These are phyloP conservation scores for Nycticryphes semicollaris DNA, from an alignment of 2,113 vertebrate species.

Conservation along the genomic window DNA sequence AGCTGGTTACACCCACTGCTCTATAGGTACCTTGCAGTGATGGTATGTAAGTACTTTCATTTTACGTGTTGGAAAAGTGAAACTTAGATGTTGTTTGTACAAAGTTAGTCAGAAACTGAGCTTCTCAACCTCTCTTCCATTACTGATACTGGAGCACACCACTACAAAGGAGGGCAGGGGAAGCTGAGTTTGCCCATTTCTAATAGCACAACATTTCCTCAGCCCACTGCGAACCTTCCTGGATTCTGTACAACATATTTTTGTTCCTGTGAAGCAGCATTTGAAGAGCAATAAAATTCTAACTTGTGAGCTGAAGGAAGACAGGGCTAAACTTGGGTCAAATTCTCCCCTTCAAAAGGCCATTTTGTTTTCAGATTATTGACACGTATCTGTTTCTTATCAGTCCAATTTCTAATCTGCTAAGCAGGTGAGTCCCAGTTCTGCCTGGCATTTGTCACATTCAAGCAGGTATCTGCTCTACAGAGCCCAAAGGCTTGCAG, in stretches of 20 bases:
- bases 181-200: neutral
- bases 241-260: neutral
- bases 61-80: neutral
- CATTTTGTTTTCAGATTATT: neutral
- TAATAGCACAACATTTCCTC: neutral
- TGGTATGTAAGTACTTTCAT: neutral
- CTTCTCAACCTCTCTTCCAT: neutral
- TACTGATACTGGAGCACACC: neutral
- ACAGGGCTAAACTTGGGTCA: neutral
- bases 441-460: neutral
- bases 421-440: neutral
- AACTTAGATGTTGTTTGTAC: neutral
- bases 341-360: neutral
- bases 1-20: neutral
- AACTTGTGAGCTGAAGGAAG: neutral
- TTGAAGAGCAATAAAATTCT: neutral
- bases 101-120: neutral
- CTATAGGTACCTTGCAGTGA: neutral
- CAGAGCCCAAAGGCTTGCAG: neutral
- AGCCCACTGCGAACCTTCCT: neutral
- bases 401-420: neutral
- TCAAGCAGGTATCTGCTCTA: fast-evolving
- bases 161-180: neutral
- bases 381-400: neutral
- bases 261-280: neutral